phyloP scores from a whole-genome alignment of 2,797 vertebrate species.

The Staurois parvus region DNA sequence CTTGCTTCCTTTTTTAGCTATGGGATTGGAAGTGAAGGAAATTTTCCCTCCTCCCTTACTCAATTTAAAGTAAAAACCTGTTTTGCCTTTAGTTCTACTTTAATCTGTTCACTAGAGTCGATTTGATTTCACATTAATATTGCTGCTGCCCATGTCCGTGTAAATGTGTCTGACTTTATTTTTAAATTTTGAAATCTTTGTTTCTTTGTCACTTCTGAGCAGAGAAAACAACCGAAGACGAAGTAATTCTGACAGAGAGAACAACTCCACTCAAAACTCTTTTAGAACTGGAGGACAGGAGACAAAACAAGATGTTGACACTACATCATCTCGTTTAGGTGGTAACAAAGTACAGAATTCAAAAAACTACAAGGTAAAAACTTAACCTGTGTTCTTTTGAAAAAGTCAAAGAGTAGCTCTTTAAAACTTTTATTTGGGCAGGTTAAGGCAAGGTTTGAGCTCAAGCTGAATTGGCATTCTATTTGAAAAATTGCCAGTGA shows the following conservation, averaged over 20 bases:
- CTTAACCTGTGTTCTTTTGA: background rate
- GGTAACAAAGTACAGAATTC: slow-evolving; percentile 47
- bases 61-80: no score
- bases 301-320: slow-evolving; percentile 49
- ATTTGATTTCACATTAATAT: no score
- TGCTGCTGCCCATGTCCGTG: no score
- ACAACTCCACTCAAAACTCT: slow-evolving; percentile 38
- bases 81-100: no score
- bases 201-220: background rate
- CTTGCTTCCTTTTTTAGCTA: no score
- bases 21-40: no score
- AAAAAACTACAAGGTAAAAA: slow-evolving; percentile 44
- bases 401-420: no score
- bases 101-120: no score
- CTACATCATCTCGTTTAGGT: slow-evolving; percentile 35
- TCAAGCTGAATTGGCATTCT: background rate
- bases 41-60: no score
- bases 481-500: background rate
- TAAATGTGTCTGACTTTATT: background rate
- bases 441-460: no score
- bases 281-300: slow-evolving; percentile 47
- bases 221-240: slow-evolving; percentile 54
- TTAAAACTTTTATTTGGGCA: no score
- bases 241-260: slow-evolving; percentile 55
- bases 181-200: background rate